A percentile compares a stretch with the other conserved stretches of the same genome.
Conservation (phyloP, 2,888 invertebrate genomes). For the Pelosia muscerda region DNA sequence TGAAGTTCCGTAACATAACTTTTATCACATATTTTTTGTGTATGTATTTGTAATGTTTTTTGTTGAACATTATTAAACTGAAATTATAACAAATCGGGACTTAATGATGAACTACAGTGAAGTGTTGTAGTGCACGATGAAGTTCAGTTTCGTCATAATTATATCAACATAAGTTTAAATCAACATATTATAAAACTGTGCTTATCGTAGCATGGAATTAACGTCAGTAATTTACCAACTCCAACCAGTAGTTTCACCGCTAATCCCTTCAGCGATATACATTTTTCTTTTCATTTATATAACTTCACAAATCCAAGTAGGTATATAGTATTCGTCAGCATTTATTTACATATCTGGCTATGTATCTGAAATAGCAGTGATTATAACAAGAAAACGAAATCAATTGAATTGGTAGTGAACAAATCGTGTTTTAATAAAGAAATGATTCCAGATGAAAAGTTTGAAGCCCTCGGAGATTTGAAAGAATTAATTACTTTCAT, state of each 20-base stretch:
- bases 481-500: conserved; percentile 43
- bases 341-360: not conserved
- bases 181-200: not conserved
- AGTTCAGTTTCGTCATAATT: too few species aligned
- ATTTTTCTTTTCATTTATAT: not conserved
- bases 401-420: conserved; percentile 5
- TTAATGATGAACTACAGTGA: too few species aligned
- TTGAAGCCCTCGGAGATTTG: conserved; percentile 30
- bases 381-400: not conserved
- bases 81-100: too few species aligned
- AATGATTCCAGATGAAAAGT: conserved; percentile 25
- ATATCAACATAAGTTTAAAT: too few species aligned
- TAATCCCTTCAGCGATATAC: not conserved
- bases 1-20: not conserved
- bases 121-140: too few species aligned
- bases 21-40: too few species aligned
- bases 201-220: not conserved
- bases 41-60: too few species aligned
- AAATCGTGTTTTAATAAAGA: conserved; percentile 3
- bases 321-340: not conserved
- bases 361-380: not conserved
- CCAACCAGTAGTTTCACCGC: not conserved
- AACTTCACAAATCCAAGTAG: not conserved
- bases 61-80: too few species aligned
- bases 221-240: not conserved